Conservation (phyloP, 2,113 vertebrate genomes). For the Mystacornis crossleyi region DNA sequence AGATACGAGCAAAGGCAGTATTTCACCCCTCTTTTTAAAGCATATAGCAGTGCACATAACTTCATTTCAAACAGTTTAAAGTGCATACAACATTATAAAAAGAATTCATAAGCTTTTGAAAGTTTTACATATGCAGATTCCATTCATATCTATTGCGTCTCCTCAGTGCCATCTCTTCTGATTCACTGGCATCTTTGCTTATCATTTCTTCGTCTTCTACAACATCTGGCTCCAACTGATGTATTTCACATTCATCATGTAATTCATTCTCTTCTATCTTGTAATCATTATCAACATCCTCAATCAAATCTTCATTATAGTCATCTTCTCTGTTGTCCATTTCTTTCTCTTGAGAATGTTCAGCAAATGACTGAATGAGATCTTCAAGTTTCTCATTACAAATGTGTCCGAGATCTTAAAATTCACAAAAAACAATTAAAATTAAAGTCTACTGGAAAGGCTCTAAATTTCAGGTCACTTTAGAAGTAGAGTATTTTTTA, state of each 20-base stretch:
- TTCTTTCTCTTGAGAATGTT: slow-evolving; percentile 46
- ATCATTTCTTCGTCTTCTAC: slow-evolving; percentile 43
- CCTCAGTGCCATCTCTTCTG: slow-evolving; percentile 69
- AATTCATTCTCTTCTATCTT: slow-evolving; percentile 30
- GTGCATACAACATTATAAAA: slow-evolving; percentile 39
- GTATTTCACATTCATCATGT: slow-evolving; percentile 12
- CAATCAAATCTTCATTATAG: background rate
- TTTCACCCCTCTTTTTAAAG: slow-evolving; percentile 31
- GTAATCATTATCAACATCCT: background rate
- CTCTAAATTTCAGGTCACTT: background rate
- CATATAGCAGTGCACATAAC: slow-evolving; percentile 1
- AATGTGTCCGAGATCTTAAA: slow-evolving; percentile 57
- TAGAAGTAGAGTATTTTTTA: background rate
- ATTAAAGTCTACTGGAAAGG: background rate
- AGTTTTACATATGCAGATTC: slow-evolving; percentile 13
- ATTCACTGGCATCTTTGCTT: background rate
- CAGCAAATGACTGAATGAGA: slow-evolving; percentile 81
- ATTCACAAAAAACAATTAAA: background rate
- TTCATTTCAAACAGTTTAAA: slow-evolving; percentile 48
- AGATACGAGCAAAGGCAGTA: background rate
- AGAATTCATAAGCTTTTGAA: background rate
- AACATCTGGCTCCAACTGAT: slow-evolving; percentile 34
- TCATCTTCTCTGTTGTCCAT: background rate
- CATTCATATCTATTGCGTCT: slow-evolving; percentile 80
- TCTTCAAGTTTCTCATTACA: slow-evolving; percentile 82